phyloP scores from a whole-genome alignment of 2,113 vertebrate genomes.

The Xiphorhynchus elegans region DNA sequence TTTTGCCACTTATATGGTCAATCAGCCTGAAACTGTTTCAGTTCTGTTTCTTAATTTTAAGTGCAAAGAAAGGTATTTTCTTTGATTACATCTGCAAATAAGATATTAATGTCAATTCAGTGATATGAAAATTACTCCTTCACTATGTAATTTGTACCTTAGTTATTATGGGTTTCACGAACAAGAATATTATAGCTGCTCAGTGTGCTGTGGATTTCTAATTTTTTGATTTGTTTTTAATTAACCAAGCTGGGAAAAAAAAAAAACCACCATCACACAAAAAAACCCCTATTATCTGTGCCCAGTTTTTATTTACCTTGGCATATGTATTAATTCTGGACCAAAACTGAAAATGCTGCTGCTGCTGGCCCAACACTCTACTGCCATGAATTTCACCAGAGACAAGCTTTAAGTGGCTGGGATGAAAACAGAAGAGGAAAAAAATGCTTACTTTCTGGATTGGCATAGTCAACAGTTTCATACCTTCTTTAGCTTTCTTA shows the following conservation, averaged over 20 bases:
- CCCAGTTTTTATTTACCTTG: constrained; percentile 7
- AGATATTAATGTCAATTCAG: constrained; percentile 71
- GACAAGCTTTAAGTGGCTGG: background rate
- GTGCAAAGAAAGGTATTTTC: constrained; percentile 58
- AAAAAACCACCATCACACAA: background rate
- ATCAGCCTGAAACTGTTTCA: constrained; percentile 39
- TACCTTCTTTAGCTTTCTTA: background rate
- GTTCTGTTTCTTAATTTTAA: constrained; percentile 51
- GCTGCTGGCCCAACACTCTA: background rate
- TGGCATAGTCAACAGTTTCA: background rate
- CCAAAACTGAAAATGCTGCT: background rate
- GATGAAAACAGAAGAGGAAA: background rate
- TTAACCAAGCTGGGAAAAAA: background rate
- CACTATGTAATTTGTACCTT: constrained; percentile 68
- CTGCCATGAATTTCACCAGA: constrained; percentile 22
- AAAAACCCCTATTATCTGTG: background rate
- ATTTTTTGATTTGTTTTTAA: constrained; percentile 22
- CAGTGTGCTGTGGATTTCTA: constrained; percentile 15
- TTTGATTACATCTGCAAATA: constrained; percentile 75
- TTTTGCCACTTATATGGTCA: constrained; percentile 38
- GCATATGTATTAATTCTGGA: background rate
- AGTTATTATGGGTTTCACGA: constrained; percentile 71
- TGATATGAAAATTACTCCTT: constrained; percentile 74
- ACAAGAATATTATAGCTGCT: constrained; percentile 46
- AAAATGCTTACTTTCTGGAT: background rate